Conservation (phyloP, 1,140 invertebrate species). For the Heliconius himera region DNA sequence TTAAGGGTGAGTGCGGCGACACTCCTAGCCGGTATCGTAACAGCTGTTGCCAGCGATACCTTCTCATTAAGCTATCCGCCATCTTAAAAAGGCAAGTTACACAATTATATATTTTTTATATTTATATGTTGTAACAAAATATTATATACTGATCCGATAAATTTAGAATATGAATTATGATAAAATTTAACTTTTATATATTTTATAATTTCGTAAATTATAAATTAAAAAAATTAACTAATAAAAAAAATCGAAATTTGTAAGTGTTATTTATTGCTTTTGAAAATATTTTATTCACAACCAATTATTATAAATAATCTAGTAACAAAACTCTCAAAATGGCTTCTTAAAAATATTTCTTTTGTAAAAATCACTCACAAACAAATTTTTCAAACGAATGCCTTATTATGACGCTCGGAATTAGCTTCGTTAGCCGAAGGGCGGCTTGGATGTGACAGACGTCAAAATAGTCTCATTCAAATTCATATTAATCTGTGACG, state of each 20-base stretch:
- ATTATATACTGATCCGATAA: too few species aligned
- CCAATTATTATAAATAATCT: slow-evolving; percentile 15
- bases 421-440: slow-evolving; percentile 76
- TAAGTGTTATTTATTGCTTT: not conserved
- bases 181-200: too few species aligned
- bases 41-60: slow-evolving; percentile 77
- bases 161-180: too few species aligned
- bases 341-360: slow-evolving; percentile 16
- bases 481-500: slow-evolving; percentile 52
- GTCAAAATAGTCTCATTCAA: slow-evolving; percentile 70
- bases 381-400: slow-evolving; percentile 50
- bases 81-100: slow-evolving; percentile 53
- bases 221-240: too few species aligned
- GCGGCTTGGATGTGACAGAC: slow-evolving; percentile 69
- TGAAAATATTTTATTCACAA: not conserved
- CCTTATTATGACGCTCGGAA: slow-evolving; percentile 60
- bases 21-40: slow-evolving; percentile 77
- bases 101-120: slow-evolving; percentile 60
- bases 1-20: slow-evolving; percentile 76
- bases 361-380: slow-evolving; percentile 14
- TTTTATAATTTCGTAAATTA: too few species aligned
- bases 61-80: slow-evolving; percentile 76
- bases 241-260: not conserved
- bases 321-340: not conserved
- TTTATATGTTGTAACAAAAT: too few species aligned